Evolutionary conservation across 2,113 vertebrate species (phyloP).

Genomic region (Xiphophorus maculatus): DNA sequence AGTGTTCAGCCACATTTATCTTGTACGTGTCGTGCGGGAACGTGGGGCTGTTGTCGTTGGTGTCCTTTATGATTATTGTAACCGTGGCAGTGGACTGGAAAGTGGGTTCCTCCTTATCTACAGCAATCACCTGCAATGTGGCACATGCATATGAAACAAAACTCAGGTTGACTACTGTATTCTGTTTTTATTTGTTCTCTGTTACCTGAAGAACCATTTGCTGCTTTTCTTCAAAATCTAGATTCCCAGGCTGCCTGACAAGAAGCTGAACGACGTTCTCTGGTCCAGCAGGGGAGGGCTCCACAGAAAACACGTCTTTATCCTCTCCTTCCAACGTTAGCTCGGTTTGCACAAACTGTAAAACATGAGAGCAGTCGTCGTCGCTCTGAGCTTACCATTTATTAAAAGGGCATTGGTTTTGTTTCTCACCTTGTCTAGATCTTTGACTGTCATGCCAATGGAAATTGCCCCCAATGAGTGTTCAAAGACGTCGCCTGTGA

Average conservation of each 20-base stretch:
- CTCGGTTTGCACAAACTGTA: slow-evolving; percentile 78
- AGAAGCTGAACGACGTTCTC: slow-evolving; percentile 80
- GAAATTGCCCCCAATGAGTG: slow-evolving; percentile 78
- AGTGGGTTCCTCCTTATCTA: slow-evolving; percentile 51
- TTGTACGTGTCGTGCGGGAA: slow-evolving; percentile 80
- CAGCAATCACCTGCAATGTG: slow-evolving; percentile 84
- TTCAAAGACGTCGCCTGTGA: slow-evolving; percentile 82
- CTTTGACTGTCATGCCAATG: slow-evolving; percentile 82
- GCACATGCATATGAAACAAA: slow-evolving; percentile 21
- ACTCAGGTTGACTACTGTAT: not conserved
- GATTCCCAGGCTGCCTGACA: slow-evolving; percentile 67
- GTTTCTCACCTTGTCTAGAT: slow-evolving; percentile 83
- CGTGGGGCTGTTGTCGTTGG: slow-evolving; percentile 87
- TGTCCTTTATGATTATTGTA: slow-evolving; percentile 84
- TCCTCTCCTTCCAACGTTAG: slow-evolving; percentile 77
- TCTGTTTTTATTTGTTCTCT: not conserved
- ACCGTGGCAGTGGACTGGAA: slow-evolving; percentile 78
- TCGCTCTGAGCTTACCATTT: not conserved
- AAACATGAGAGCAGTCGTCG: slow-evolving; percentile 14
- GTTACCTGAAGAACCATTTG: slow-evolving; percentile 84
- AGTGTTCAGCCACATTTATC: slow-evolving; percentile 80
- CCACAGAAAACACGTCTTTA: slow-evolving; percentile 81
- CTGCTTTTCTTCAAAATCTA: slow-evolving; percentile 85
- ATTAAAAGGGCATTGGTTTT: not conserved
- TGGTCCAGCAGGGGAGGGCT: slow-evolving; percentile 59